Evolutionary conservation across 2,797 vertebrate species (phyloP), one percentile per base, ranked within the genome.

Genomic region (Mus caroli): DNA sequence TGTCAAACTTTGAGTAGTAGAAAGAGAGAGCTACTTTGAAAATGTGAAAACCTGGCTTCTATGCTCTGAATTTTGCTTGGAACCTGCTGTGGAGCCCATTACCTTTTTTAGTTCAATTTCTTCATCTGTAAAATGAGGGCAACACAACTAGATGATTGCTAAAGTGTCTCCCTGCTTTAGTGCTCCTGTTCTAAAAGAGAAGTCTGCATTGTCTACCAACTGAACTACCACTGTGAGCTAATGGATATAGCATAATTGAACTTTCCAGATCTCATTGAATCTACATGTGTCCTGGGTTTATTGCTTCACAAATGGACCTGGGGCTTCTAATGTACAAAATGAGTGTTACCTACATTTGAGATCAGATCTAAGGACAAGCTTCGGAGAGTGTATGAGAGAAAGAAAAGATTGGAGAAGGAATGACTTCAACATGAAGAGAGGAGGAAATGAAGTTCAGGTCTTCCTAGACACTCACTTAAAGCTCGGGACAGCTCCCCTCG

Each of bases 101-200:
- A 90, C 26, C 22, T 69, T 88, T 87, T 19, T 82, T 37, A 83
- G 69, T 78, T 93, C n/a, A 31, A 37, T 89, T 94, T 96, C 78
- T 19, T 96, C 88, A 91, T 89, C 69, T 94, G 77, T 60, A 93
- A 92, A 92, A 95, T 77, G 94, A 96, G 79, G 78, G n/a, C 60
- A 60, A 28, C 15, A 43, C 60, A 24, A 37, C 12, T 71, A 82
- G 46, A 71, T 43, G 88, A 69, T 62, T 89, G 37, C 62, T 60
- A 40, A 71, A 31, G 17, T 91, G 17, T 93, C 52, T 88, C 93
- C 28, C 14, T 92, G 15, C n/a, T 82, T 58, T 62, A 79, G n/a
- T 17, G 10, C 73, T 26, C 71, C 9, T 43, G 50, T 93, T 95
- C 73, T 92, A 24, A 88, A 95, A 88, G 85, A 91, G 2, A 62